A percentile compares a stretch with the other conserved stretches of the same genome.
phyloP scores from a whole-genome alignment of 2,113 vertebrate species.

The Channa maculata region DNA sequence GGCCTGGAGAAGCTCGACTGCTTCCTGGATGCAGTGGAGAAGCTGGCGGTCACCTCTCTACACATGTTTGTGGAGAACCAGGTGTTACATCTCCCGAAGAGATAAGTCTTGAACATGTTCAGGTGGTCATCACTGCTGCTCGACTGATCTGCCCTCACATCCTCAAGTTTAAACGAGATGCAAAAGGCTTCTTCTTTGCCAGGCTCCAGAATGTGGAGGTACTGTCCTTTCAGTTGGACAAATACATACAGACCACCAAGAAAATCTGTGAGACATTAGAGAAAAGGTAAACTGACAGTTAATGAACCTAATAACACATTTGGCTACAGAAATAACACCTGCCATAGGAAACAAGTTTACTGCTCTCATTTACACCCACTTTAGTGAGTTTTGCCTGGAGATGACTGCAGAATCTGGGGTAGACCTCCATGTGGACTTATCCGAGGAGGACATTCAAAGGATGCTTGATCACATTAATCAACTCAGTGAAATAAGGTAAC shows the following conservation, averaged over 20 bases:
- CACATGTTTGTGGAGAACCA: conserved; percentile 68
- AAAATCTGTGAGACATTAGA: conserved; percentile 62
- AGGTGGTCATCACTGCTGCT: conserved; percentile 54
- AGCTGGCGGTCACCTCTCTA: conserved; percentile 76
- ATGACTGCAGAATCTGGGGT: neutral
- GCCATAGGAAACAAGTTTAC: neutral
- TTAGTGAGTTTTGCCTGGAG: conserved; percentile 13
- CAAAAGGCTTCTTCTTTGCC: conserved; percentile 65
- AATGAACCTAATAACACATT: neutral
- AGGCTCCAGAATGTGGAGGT: conserved; percentile 69
- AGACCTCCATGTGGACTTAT: conserved; percentile 38
- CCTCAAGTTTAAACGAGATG: conserved; percentile 75
- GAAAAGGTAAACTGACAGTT: conserved; percentile 42
- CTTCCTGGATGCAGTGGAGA: conserved; percentile 81
- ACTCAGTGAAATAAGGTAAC: conserved; percentile 59
- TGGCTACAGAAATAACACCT: neutral
- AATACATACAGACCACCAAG: conserved; percentile 66
- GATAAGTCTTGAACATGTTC: conserved; percentile 34
- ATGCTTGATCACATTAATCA: conserved; percentile 58
- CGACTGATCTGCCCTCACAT: conserved; percentile 62
- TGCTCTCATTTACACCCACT: conserved; percentile 24
- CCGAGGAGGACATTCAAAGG: conserved; percentile 46
- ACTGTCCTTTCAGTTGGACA: conserved; percentile 71
- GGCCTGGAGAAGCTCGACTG: conserved; percentile 68
- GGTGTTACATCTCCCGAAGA: conserved; percentile 41